Conservation (phyloP, 2,888 invertebrate genomes). For the Hirtodrosophila confusa region DNA sequence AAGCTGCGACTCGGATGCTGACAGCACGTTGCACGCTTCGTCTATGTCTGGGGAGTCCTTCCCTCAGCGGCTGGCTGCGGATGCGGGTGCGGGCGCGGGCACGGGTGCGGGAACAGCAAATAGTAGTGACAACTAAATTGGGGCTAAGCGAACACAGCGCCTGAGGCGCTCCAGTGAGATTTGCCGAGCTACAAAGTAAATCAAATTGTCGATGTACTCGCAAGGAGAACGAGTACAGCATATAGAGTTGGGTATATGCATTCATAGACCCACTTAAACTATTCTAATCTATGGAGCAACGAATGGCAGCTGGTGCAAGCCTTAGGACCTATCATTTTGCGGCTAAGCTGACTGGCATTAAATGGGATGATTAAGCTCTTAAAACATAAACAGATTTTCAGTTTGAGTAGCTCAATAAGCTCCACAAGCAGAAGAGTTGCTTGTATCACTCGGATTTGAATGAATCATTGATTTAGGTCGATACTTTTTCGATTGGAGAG, state of each 20-base stretch:
- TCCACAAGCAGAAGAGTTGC: not conserved
- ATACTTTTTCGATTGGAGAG: not conserved
- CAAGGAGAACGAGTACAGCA: conserved; percentile 1
- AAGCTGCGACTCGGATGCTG: conserved; percentile 29
- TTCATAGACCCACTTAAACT: conserved; percentile 16
- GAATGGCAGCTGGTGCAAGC: no score
- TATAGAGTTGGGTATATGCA: not conserved
- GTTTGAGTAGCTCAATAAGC: conserved; percentile 1
- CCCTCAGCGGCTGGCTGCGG: not conserved
- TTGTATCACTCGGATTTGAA: not conserved
- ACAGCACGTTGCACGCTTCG: conserved; percentile 8
- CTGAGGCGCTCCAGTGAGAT: conserved; percentile 16
- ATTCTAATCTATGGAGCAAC: not conserved
- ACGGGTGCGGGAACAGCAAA: conserved; percentile 31
- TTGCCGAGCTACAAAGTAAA: conserved; percentile 20
- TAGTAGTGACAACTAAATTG: conserved; percentile 63
- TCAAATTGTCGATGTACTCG: conserved; percentile 17
- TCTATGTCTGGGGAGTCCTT: no score
- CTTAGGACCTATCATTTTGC: no score
- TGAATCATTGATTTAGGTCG: not conserved
- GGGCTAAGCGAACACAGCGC: conserved; percentile 38
- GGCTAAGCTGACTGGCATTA: no score
- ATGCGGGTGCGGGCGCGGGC: not conserved
- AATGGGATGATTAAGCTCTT: no score
- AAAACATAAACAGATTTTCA: not conserved